Evolutionary conservation across 2,888 invertebrate species (phyloP), one percentile per base, ranked within the genome.

Genomic region (Ferdinandea cuprea): DNA sequence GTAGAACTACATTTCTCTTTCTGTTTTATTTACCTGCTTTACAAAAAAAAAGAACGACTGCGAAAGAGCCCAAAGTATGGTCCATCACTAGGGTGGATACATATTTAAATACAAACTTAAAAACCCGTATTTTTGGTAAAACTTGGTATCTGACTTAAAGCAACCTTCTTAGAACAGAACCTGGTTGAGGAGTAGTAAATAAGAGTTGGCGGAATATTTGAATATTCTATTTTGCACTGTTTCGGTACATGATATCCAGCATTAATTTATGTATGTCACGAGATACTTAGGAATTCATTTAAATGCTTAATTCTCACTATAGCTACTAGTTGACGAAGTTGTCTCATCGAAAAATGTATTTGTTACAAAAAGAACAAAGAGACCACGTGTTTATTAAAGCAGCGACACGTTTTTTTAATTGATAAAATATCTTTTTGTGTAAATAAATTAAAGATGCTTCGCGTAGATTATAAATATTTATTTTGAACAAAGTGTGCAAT

Each of bases 351-450:
- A 54, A 19, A 13, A 42, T n/a, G 54, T 9, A 54, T n/a, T 54
- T 17, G n/a, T n/a, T n/a, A n/a, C n/a, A n/a, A n/a, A n/a, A n/a
- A n/a, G n/a, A n/a, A n/a, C n/a, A n/a, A n/a, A n/a, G 30, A 28
- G 13, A 63, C 65, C 73, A 74, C 73, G 65, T 65, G 73, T 56
- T 65, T 28, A n/a, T 13, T 56, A n/a, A n/a, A n/a, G 28, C 25
- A 30, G 15, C 58, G 65, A 65, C 71, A 61, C 73, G 65, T 66
- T 74, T 65, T 73, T 40, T 73, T 73, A 59, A 66, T 74, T 74
- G 74, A 66, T 59, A 25, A 25, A 3, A 3, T 44, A 50, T 59
- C 28, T 74, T 66, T 59, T 58, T 65, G 56, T 65, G 21, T 74
- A 73, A 58, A 58, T 30, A 17, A 19, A 30, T 56, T 56, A 37